phyloP scores from a whole-genome alignment of 2,888 invertebrate species.

The Chrysolina haemoptera region DNA sequence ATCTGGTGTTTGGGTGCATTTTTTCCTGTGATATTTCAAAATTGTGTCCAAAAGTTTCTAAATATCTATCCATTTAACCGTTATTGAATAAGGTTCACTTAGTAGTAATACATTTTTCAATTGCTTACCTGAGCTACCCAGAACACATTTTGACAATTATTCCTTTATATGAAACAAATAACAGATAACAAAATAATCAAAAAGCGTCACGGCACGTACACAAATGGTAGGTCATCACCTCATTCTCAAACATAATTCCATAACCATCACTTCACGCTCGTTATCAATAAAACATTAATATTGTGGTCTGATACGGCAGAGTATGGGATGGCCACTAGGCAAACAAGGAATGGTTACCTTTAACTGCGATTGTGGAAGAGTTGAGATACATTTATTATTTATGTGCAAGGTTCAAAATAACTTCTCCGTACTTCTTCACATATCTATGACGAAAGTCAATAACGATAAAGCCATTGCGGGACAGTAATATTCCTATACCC shows the following conservation, averaged over 20 bases:
- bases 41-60: too few relatives aligned
- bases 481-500: neutral
- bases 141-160: neutral
- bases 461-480: neutral
- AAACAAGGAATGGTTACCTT: neutral
- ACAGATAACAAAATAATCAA: neutral
- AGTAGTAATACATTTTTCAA: too few relatives aligned
- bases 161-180: neutral
- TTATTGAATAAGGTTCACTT: too few relatives aligned
- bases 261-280: neutral
- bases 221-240: slow-evolving; percentile 5
- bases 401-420: neutral
- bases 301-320: neutral
- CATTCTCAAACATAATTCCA: neutral
- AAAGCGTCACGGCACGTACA: neutral
- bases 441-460: neutral
- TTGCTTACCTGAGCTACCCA: neutral
- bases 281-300: slow-evolving; percentile 7
- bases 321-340: neutral
- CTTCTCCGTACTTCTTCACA: neutral
- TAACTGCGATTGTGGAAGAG: neutral
- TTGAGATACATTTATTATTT: neutral
- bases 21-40: too few relatives aligned
- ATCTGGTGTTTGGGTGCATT: too few relatives aligned
- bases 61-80: too few relatives aligned